Evolutionary conservation across 2,113 vertebrate species (phyloP), one percentile per base, ranked within the genome.

Genomic region (Hippolais icterina): DNA sequence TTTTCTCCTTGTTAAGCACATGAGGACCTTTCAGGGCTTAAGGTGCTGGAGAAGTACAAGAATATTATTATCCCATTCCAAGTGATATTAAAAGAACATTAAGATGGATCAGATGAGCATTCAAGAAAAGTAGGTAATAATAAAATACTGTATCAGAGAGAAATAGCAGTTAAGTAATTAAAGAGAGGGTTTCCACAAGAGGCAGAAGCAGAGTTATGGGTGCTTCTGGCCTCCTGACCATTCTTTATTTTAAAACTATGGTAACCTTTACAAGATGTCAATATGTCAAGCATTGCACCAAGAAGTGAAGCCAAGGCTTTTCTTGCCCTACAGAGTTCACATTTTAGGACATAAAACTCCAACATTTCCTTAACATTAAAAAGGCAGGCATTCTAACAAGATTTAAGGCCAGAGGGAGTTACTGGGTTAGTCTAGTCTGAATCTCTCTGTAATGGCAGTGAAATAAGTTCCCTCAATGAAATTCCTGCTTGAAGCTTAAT

Each of bases 11-110:
- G 71, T 74, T 92, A 93, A 89, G 42, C 2, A 13, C 29, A n/a
- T 46, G 74, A 63, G 59, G 79, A 86, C 76, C 83, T 94, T 72
- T 90, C 83, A 86, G 64, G 60, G 66, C 91, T 92, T 90, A 94
- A 93, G 83, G 76, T 93, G 56, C 64, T 46, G n/a, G 63, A 95
- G 80, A 93, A 92, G 83, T 86, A 61, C 75, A 83, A 74, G 79
- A 76, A 63, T 90, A 95, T 94, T 94, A 93, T 92, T 94, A 90
- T 80, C 59, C 68, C 47, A 28, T 90, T 82, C 68, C 54, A 88
- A 86, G 47, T 70, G 80, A 63, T 95, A 80, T 81, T 96, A 89
- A 86, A 83, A 90, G 92, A 93, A 83, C 68, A 94, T 94, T 93
- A 92, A 95, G 92, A 95, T 0, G 0, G 83, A 93, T 95, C 90